A percentile compares a stretch with the other conserved stretches of the same genome.
phyloP scores from a whole-genome alignment of 2,888 invertebrate genomes.

The Willowsia nigromaculata region DNA sequence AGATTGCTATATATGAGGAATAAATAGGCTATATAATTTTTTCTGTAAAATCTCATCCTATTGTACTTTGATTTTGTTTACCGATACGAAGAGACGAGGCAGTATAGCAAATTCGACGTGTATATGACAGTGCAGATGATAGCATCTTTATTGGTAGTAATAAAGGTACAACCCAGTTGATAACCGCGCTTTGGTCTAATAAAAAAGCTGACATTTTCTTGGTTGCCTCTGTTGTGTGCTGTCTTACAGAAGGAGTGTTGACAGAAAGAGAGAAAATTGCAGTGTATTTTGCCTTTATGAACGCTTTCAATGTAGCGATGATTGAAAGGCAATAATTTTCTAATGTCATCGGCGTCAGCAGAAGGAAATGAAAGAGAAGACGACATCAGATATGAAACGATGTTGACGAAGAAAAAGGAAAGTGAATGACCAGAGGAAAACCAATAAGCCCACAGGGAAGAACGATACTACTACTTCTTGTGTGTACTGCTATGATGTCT shows the following conservation, averaged over 20 bases:
- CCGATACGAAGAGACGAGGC: not conserved
- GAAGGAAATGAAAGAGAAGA: constrained; percentile 9
- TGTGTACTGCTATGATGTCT: not conserved
- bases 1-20: not conserved
- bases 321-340: constrained; percentile 49
- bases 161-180: not conserved
- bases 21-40: not conserved
- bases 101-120: constrained; percentile 1
- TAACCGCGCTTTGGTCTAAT: not conserved
- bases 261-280: not conserved
- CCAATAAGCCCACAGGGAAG: not conserved
- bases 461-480: not conserved
- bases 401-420: not conserved
- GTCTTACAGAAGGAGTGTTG: not conserved
- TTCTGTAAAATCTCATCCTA: constrained; percentile 18
- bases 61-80: not conserved
- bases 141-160: constrained; percentile 38
- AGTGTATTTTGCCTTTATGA: not conserved
- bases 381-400: constrained; percentile 1
- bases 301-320: not conserved
- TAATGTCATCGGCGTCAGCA: constrained; percentile 20
- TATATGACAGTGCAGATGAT: constrained; percentile 34
- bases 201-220: constrained; percentile 27
- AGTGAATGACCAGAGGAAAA: not conserved
- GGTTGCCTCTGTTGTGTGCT: not conserved